Base-by-base conservation (phyloP, 1,140 invertebrate genomes). In the Calliopsis andreniformis region DNA sequence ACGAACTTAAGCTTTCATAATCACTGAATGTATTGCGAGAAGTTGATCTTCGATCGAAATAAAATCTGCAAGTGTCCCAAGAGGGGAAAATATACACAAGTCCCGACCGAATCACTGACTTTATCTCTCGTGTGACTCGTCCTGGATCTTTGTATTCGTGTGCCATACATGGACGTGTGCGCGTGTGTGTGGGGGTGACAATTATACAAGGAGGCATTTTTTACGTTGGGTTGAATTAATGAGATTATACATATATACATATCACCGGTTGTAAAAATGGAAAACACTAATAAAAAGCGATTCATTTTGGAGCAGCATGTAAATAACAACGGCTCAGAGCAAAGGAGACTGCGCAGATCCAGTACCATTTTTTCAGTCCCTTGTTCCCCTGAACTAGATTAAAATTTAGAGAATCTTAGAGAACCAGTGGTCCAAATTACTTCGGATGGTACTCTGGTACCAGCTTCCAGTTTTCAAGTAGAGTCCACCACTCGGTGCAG, bases 301-400 rank as follows among this genome's bases (percentile, higher is more conserved):
- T 76, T 89, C 79, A 72, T 82, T 87, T 85, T 90, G 86, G 89
- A 88, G 81, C 81, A 88, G 91, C 91, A 91, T 92, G 91, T 91
- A 91, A 89, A 91, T 92, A 91, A 91, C 88, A 89, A 89, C 72
- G 80, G 87, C 86, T 80, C 86, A 81, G 78, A 84, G 73, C 78
- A 67, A 83, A 47, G 67, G 80, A 83, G 80, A 89, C 80, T 89
- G 78, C 84, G 82, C 84, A 81, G 66, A 82, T 70, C 16, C 25
- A 25, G 61, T 18, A 23, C 32, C 1, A 8, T 10, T 0, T 55
- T 25, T 7, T 55, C 51, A 30, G 14, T 32, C 30, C 4, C 5
- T 16, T 18, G 3, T 18, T n/a, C 25, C 5, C 14, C 10, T 30
- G 14, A 3, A n/a, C 3, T 53, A 18, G n/a, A 45, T 18, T 3